Base-by-base conservation (phyloP, 2,888 invertebrate species). In the Pherbina coryleti region DNA sequence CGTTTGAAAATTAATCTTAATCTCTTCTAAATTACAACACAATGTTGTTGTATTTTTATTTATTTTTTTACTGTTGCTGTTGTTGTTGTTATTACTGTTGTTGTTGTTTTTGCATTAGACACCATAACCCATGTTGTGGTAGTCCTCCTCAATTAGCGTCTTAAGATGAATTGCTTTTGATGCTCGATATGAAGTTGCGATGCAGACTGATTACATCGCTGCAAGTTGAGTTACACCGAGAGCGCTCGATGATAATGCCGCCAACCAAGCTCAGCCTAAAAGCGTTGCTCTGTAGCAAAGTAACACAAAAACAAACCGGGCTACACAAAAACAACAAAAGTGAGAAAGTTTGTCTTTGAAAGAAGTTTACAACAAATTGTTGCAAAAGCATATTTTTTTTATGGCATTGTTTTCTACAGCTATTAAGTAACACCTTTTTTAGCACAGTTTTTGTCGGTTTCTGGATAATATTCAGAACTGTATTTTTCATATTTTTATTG, bases 1-100 rank as follows among this genome's bases (percentile, higher is more conserved):
- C 82, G 82, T 82, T 82, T 78, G 80, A 82, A 83, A 82, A 82
- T 82, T 83, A 83, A 83, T 83, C 82, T 83, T 83, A 82, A 82
- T 82, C 81, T 83, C 80, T 81, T 83, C 81, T 80, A 81, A 81
- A 82, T 82, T 81, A 81, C 82, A 81, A 79, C 80, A 82, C 80
- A 79, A 78, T 80, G 80, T 80, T 79, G 66, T 74, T 77, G 57
- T 76, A 62, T 60, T 77, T 57, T 71, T 66, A 28, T 75, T 71
- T 37, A 62, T 51, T 7, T 62, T 75, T n/a, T 17, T 49, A 22
- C 3, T 31, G n/a, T 51, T 11, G 70, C 53, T 66, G 69, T 77
- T 73, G 74, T 73, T 76, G 49, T 78, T 64, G 28, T 49, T 70
- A 25, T 28, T 44, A 74, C 62, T 64, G 53, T 78, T 60, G 28